Conservation (phyloP, 1,140 invertebrate species). For the Tachypleus tridentatus region DNA sequence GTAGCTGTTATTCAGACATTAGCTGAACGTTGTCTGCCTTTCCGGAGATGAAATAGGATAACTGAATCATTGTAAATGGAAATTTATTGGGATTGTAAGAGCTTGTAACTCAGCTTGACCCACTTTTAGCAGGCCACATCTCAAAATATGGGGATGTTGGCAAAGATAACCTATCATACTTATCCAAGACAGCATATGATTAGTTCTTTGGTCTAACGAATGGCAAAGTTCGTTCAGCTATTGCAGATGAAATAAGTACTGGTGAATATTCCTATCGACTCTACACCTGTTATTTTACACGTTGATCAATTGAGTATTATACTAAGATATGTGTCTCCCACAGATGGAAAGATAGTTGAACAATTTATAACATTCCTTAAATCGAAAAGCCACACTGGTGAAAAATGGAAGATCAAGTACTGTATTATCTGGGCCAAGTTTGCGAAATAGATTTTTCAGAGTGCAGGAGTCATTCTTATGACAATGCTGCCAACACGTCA, state of each 20-base stretch:
- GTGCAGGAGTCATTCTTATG: no score
- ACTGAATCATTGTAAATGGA: slow-evolving; percentile 22
- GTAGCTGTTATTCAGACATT: no score
- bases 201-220: slow-evolving; percentile 8
- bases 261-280: slow-evolving; percentile 9
- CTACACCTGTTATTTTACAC: slow-evolving; percentile 7
- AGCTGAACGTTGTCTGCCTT: slow-evolving; percentile 20
- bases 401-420: no score
- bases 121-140: no score
- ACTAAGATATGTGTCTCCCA: no score
- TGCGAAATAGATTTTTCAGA: no score
- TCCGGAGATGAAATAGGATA: slow-evolving; percentile 21
- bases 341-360: background rate
- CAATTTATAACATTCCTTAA: no score
- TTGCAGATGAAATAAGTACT: slow-evolving; percentile 10
- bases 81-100: slow-evolving; percentile 22
- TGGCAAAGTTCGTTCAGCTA: slow-evolving; percentile 5
- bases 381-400: no score
- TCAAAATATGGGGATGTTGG: slow-evolving; percentile 4
- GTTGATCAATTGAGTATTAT: slow-evolving; percentile 9
- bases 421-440: background rate
- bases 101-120: slow-evolving; percentile 22
- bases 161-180: no score
- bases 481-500: background rate
- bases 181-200: no score